Evolutionary conservation across 2,113 vertebrate genomes (phyloP), one percentile per base, ranked within the genome.

Genomic region (Pungitius pungitius): DNA sequence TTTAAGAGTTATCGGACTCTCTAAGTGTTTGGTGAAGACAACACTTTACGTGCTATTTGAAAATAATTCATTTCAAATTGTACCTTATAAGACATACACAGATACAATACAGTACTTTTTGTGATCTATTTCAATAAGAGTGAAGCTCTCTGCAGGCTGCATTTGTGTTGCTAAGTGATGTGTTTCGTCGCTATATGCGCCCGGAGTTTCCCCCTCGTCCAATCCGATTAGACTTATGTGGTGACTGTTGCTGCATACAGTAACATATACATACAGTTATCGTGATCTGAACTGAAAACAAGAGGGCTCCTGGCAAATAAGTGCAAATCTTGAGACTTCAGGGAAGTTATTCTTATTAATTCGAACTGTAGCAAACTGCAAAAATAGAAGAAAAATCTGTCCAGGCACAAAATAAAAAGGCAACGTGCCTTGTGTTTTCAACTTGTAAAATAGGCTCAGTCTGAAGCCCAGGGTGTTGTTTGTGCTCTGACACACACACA

Each of bases 1-100:
- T 45, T 40, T 39, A 39, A 20, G 22, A 5, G 47, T 65, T 67
- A 57, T 49, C 18, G 26, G 20, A 51, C 13, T 57, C 8, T 22
- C 7, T 37, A 43, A 39, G 18, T 68, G 20, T 70, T 37, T 12
- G 39, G 17, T 57, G 10, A 49, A 60, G 27, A 78, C 24, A 52
- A 3, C 22, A 64, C 49, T 13, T 30, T n/a, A 20, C 15, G 7
- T 14, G 15, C 47, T 14, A 14, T 42, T 42, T 42, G 12, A 42
- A 42, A 42, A 14, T 42, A 15, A 5, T 14, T n/a, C 13, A 43
- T 47, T 20, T 47, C 0, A 47, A 47, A 18, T 20, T 47, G 6
- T 6, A 47, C 43, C 45, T 49, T 37, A 40, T 35, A 57, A 17
- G 33, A 69, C 59, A 18, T 24, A 24, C n/a, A 52, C 3, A 37